Conservation (phyloP, 64 coral and sea anemone species). For the Montipora cactus region DNA sequence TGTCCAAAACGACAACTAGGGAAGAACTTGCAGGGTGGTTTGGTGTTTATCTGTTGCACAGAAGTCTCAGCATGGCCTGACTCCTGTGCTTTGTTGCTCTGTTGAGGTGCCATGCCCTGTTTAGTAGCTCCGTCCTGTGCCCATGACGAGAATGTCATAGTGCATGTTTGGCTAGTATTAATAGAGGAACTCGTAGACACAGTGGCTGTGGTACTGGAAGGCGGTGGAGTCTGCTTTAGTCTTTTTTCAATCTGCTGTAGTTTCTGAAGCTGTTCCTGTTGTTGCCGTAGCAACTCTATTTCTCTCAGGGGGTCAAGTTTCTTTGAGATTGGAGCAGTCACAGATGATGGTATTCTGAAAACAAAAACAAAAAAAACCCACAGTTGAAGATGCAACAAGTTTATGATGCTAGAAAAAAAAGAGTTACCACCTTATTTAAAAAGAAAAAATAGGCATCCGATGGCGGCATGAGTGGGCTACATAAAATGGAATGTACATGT, state of each 20-base stretch:
- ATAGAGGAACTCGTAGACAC: background rate
- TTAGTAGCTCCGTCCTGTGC: background rate
- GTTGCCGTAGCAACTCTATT: slow-evolving; percentile 74
- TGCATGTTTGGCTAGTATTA: background rate
- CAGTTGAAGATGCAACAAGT: background rate
- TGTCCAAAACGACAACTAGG: slow-evolving; percentile 84
- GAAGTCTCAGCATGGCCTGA: background rate
- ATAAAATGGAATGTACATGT: too few species aligned
- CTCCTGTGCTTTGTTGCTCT: background rate
- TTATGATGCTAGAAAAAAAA: too few species aligned
- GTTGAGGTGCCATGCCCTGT: background rate
- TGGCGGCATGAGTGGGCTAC: too few species aligned
- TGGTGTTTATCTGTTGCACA: background rate
- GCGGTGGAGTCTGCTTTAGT: background rate
- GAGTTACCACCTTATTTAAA: too few species aligned
- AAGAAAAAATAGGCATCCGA: too few species aligned
- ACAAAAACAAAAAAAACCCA: background rate
- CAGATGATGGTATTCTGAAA: background rate
- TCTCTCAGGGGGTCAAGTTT: slow-evolving; percentile 82
- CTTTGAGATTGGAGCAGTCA: background rate
- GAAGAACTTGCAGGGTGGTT: slow-evolving; percentile 76
- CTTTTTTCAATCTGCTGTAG: slow-evolving; percentile 77
- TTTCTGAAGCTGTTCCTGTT: slow-evolving; percentile 79
- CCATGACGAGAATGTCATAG: background rate
- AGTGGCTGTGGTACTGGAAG: background rate